phyloP scores from a whole-genome alignment of 2,888 invertebrate species.

The Noctua comes region DNA sequence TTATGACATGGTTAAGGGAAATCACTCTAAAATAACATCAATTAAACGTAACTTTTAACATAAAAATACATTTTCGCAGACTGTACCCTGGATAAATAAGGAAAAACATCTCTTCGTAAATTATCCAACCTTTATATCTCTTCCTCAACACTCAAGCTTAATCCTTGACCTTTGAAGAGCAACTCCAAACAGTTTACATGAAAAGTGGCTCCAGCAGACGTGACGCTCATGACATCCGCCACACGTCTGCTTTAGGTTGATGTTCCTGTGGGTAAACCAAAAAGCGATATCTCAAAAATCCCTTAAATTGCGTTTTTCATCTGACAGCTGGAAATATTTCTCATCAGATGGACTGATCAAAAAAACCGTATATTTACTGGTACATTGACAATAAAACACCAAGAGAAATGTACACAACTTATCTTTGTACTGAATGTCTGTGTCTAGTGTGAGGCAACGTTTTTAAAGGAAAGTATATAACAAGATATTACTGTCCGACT shows the following conservation, averaged over 20 bases:
- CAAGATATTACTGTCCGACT: background rate
- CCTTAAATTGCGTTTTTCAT: background rate
- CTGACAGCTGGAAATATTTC: background rate
- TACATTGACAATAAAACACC: background rate
- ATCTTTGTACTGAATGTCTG: background rate
- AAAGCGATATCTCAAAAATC: background rate
- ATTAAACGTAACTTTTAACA: background rate
- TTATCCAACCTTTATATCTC: background rate
- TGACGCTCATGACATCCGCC: constrained; percentile 49
- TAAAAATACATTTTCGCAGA: background rate
- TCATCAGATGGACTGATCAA: background rate
- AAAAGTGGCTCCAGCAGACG: constrained; percentile 31
- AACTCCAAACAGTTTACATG: constrained; percentile 26
- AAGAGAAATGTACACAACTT: background rate
- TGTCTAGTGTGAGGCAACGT: background rate
- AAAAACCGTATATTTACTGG: background rate
- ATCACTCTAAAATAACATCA: background rate
- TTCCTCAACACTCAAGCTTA: background rate
- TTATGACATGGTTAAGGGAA: background rate
- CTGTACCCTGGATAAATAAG: background rate
- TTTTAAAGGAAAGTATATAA: background rate
- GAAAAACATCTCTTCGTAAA: constrained; percentile 1
- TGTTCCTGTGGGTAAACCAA: background rate
- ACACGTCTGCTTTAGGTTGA: constrained; percentile 36
- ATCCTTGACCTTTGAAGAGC: constrained; percentile 25